Percentiles rank a stretch among this genome's conserved stretches.
Conservation (phyloP, 2,888 invertebrate genomes). For the Drosophila sordidapex region DNA sequence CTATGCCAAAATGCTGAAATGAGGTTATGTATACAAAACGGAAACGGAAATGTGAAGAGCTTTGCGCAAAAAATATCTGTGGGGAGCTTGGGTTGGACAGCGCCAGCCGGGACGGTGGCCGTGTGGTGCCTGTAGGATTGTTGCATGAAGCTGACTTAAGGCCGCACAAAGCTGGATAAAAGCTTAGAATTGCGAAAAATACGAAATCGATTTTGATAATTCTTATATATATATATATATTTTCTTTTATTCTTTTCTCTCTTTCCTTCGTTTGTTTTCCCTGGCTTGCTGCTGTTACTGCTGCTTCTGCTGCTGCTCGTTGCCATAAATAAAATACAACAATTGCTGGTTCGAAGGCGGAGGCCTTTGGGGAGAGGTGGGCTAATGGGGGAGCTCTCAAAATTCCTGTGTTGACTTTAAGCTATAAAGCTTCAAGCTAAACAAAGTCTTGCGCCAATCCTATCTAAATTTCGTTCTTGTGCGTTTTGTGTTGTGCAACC, state of each 20-base stretch:
- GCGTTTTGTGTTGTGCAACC: neutral
- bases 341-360: constrained; percentile 16
- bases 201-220: constrained; percentile 75
- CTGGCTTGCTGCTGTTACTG: constrained; percentile 6
- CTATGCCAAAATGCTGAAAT: constrained; percentile 77
- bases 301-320: constrained; percentile 26
- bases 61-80: constrained; percentile 79
- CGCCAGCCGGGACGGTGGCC: constrained; percentile 4
- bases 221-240: constrained; percentile 11
- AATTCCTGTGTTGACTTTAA: constrained; percentile 32
- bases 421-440: constrained; percentile 40
- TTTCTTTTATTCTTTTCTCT: constrained; percentile 12
- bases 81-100: constrained; percentile 26
- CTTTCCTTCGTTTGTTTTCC: constrained; percentile 1
- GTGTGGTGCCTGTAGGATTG: constrained; percentile 35
- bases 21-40: constrained; percentile 82
- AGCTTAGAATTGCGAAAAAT: constrained; percentile 77
- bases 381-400: neutral
- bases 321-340: constrained; percentile 67
- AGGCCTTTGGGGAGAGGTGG: neutral
- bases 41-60: constrained; percentile 80
- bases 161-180: constrained; percentile 72
- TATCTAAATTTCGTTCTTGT: constrained; percentile 1
- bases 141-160: constrained; percentile 68
- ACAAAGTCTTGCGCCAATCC: constrained; percentile 23